phyloP scores from a whole-genome alignment of 2,888 invertebrate genomes.

The Cerastis leucographa region DNA sequence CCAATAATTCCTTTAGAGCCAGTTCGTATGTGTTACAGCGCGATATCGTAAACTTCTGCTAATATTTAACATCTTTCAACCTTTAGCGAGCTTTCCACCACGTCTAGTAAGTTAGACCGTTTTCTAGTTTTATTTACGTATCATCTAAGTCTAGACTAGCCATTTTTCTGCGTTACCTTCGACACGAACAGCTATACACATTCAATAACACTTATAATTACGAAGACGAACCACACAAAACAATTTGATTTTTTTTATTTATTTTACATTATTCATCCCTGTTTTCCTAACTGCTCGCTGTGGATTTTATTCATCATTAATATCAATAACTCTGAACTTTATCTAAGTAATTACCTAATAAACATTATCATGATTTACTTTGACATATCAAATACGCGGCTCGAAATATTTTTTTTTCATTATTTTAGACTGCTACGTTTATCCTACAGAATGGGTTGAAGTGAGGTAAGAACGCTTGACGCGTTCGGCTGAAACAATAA shows the following conservation, averaged over 20 bases:
- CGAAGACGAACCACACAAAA: constrained; percentile 88
- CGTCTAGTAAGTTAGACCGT: constrained; percentile 75
- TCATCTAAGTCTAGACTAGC: constrained; percentile 84
- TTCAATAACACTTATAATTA: constrained; percentile 89
- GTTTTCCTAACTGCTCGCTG: constrained; percentile 90
- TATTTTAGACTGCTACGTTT: constrained; percentile 85
- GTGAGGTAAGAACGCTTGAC: constrained; percentile 79
- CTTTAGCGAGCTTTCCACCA: constrained; percentile 85
- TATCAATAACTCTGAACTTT: constrained; percentile 85
- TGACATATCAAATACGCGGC: constrained; percentile 91
- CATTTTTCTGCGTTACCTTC: constrained; percentile 78
- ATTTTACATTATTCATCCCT: constrained; percentile 89
- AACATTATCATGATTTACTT: constrained; percentile 90
- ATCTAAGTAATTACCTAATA: constrained; percentile 89
- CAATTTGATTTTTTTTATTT: constrained; percentile 81
- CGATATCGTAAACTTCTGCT: constrained; percentile 62
- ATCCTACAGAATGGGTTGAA: constrained; percentile 88
- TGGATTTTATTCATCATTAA: constrained; percentile 81
- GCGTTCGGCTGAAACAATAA: constrained; percentile 75
- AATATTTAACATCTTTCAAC: constrained; percentile 81
- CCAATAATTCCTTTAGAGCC: constrained; percentile 82
- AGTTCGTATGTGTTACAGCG: constrained; percentile 66
- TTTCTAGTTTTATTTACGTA: constrained; percentile 78
- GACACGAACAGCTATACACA: constrained; percentile 87
- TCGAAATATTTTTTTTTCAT: constrained; percentile 88